A percentile compares a stretch with the other conserved stretches of the same genome.
These are phyloP conservation scores for Hoplostethus mediterraneus DNA, from an alignment of 2,797 vertebrate species.

Conservation along the genomic window DNA sequence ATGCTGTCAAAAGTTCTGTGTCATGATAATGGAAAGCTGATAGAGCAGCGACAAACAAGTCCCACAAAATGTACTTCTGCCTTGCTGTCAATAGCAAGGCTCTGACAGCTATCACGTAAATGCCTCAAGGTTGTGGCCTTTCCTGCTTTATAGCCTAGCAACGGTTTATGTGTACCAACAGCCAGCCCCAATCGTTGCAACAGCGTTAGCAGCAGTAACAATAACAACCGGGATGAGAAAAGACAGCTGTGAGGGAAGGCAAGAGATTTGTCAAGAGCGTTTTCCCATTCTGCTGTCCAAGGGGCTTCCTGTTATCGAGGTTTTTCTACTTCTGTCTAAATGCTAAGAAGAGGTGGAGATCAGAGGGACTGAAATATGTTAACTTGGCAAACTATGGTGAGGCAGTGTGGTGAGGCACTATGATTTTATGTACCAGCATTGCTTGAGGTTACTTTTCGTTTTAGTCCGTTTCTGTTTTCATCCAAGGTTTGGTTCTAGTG, in stretches of 20 bases:
- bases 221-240: conserved; percentile 70
- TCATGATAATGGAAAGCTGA: conserved; percentile 42
- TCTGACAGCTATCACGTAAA: conserved; percentile 47
- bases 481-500: background rate
- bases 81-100: background rate
- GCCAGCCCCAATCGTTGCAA: conserved; percentile 26
- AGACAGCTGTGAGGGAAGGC: conserved; percentile 75
- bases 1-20: conserved; percentile 7
- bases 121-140: conserved; percentile 58
- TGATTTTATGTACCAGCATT: background rate
- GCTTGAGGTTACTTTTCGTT: background rate
- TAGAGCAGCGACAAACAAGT: background rate
- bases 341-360: conserved; percentile 6
- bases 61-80: no score
- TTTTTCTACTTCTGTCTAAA: conserved; percentile 7
- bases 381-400: background rate
- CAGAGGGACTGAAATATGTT: background rate
- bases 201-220: conserved; percentile 63
- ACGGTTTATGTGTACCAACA: conserved; percentile 74
- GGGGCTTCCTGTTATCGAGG: conserved; percentile 33
- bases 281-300: conserved; percentile 40
- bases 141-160: conserved; percentile 76
- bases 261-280: conserved; percentile 38
- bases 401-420: no score
- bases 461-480: background rate